Evolutionary conservation across 2,888 invertebrate species (phyloP).

Genomic region (Lasius platythorax): DNA sequence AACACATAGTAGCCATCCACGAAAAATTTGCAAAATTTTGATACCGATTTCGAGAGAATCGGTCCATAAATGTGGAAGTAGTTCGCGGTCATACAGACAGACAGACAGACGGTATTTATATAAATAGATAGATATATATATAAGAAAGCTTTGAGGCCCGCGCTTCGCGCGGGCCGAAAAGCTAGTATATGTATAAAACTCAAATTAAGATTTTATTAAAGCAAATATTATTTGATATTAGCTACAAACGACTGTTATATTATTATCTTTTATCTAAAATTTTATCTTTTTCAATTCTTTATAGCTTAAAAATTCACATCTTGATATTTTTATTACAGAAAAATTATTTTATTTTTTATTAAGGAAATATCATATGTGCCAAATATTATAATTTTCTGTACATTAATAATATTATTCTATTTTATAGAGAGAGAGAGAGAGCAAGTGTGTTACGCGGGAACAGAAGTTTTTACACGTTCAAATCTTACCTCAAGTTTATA

Average conservation of each 20-base stretch:
- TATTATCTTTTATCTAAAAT: not conserved
- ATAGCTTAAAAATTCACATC: not conserved
- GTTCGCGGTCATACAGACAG: too few relatives aligned
- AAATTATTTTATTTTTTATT: not conserved
- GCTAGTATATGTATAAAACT: too few relatives aligned
- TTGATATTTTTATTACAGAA: not conserved
- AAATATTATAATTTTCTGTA: not conserved
- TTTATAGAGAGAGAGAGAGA: not conserved
- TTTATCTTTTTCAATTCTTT: not conserved
- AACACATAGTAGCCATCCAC: too few relatives aligned
- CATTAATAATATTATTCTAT: not conserved
- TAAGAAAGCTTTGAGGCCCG: too few relatives aligned
- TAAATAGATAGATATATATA: too few relatives aligned
- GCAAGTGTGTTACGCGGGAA: not conserved
- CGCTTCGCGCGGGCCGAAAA: too few relatives aligned
- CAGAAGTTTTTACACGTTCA: not conserved
- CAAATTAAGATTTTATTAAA: not conserved
- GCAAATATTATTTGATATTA: not conserved
- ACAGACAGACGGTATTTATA: too few relatives aligned
- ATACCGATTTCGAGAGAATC: too few relatives aligned
- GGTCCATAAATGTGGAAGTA: too few relatives aligned
- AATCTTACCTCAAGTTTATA: slow-evolving; percentile 58
- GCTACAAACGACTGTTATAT: not conserved
- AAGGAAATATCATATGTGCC: not conserved
- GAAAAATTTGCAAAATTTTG: too few relatives aligned